Evolutionary conservation across 2,113 vertebrate species (phyloP).

Genomic region (Catharus fuscescens): DNA sequence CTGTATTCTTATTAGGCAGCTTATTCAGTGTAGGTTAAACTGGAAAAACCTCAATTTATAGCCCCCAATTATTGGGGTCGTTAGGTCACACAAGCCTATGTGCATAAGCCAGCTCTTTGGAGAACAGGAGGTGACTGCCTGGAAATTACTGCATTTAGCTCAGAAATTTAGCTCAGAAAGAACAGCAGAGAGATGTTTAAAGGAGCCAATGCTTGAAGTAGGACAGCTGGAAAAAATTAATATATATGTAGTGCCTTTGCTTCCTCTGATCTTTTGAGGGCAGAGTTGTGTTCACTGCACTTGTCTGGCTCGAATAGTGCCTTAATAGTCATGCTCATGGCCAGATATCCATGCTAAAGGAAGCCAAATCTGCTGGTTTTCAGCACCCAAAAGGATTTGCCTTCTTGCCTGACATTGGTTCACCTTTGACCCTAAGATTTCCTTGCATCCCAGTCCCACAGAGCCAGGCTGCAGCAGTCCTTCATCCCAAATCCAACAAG

Average conservation of each 20-base stretch:
- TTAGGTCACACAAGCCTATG: neutral
- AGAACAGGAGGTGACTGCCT: neutral
- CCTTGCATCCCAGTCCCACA: accelerated
- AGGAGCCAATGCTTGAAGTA: neutral
- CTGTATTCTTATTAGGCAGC: neutral
- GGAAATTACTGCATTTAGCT: neutral
- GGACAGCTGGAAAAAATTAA: neutral
- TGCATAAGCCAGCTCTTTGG: neutral
- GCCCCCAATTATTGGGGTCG: neutral
- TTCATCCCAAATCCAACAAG: neutral
- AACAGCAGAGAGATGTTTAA: neutral
- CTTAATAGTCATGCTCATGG: too few species aligned
- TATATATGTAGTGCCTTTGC: neutral
- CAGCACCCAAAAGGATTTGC: neutral
- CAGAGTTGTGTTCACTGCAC: neutral
- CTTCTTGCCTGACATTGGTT: neutral
- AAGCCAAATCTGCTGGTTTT: neutral
- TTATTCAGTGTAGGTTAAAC: neutral
- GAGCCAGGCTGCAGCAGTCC: neutral
- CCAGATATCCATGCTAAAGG: neutral
- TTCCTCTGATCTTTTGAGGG: neutral
- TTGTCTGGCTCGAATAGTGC: neutral
- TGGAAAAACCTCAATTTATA: neutral
- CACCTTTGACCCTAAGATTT: neutral
- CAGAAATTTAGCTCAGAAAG: neutral